Conservation (phyloP, 2,888 invertebrate species). For the Litoditis marina region DNA sequence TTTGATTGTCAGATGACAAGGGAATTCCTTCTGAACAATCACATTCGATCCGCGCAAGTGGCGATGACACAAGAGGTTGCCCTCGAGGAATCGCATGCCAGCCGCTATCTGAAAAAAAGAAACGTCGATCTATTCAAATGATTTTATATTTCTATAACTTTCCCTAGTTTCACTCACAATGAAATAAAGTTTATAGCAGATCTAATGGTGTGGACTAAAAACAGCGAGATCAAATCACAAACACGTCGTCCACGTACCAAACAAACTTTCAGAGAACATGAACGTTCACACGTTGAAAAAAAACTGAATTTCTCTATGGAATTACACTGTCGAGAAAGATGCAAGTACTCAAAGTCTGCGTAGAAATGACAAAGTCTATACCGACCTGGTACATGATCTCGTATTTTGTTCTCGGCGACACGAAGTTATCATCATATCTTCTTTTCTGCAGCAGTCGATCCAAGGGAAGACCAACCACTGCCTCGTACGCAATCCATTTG, state of each 20-base stretch:
- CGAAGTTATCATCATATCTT: conserved; percentile 10
- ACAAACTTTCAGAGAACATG: too few species aligned
- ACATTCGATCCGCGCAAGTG: conserved; percentile 13
- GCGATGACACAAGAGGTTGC: conserved; percentile 11
- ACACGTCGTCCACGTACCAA: too few species aligned
- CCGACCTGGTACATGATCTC: conserved; percentile 13
- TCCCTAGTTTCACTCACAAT: too few species aligned
- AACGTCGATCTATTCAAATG: too few species aligned
- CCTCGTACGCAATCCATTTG: conserved; percentile 5
- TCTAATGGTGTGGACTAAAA: too few species aligned
- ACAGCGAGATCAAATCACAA: too few species aligned
- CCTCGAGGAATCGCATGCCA: conserved; percentile 15
- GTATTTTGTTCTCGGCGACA: conserved; percentile 2
- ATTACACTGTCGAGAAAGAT: neutral
- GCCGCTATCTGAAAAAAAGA: conserved; percentile 4
- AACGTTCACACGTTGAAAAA: too few species aligned
- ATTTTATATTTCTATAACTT: too few species aligned
- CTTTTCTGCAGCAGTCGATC: conserved; percentile 12
- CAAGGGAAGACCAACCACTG: conserved; percentile 4
- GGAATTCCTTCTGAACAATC: conserved; percentile 4
- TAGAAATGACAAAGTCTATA: too few species aligned
- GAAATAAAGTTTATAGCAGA: too few species aligned
- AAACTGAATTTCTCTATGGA: too few species aligned
- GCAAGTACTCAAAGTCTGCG: neutral
- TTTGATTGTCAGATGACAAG: conserved; percentile 2